A percentile compares a stretch with the other conserved stretches of the same genome.
phyloP scores from a whole-genome alignment of 2,888 invertebrate genomes.

The Pristionchus entomophagus region DNA sequence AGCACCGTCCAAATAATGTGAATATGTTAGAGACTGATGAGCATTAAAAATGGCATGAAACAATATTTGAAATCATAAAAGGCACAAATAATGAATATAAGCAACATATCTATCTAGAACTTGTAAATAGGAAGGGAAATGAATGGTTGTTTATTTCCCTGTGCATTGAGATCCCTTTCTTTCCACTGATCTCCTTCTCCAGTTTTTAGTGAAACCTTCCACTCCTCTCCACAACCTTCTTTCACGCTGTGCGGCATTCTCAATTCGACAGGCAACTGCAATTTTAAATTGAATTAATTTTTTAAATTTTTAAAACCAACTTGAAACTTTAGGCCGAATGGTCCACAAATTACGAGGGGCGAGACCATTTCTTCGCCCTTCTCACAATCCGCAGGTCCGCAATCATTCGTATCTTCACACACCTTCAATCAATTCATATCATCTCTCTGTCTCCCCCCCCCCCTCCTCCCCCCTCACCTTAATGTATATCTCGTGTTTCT shows the following conservation, averaged over 20 bases:
- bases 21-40: slow-evolving; percentile 6
- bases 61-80: neutral
- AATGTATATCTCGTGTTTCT: slow-evolving; percentile 93
- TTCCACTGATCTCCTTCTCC: slow-evolving; percentile 72
- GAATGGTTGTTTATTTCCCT: slow-evolving; percentile 58
- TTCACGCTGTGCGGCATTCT: slow-evolving; percentile 85
- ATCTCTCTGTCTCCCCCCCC: neutral
- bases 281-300: too few relatives aligned
- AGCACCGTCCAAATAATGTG: neutral
- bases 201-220: slow-evolving; percentile 79
- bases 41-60: neutral
- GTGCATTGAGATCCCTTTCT: slow-evolving; percentile 62
- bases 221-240: slow-evolving; percentile 74
- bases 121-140: slow-evolving; percentile 62
- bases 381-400: slow-evolving; percentile 88
- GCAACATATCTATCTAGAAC: slow-evolving; percentile 52
- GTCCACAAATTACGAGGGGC: slow-evolving; percentile 96
- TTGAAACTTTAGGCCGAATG: slow-evolving; percentile 92
- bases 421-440: slow-evolving; percentile 19
- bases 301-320: too few relatives aligned
- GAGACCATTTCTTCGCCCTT: slow-evolving; percentile 95
- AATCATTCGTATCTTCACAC: slow-evolving; percentile 67
- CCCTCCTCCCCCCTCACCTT: slow-evolving; percentile 78
- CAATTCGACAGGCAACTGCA: slow-evolving; percentile 91
- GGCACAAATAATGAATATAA: neutral